Conservation (phyloP, 2,888 invertebrate genomes). For the Spisula subtruncata region DNA sequence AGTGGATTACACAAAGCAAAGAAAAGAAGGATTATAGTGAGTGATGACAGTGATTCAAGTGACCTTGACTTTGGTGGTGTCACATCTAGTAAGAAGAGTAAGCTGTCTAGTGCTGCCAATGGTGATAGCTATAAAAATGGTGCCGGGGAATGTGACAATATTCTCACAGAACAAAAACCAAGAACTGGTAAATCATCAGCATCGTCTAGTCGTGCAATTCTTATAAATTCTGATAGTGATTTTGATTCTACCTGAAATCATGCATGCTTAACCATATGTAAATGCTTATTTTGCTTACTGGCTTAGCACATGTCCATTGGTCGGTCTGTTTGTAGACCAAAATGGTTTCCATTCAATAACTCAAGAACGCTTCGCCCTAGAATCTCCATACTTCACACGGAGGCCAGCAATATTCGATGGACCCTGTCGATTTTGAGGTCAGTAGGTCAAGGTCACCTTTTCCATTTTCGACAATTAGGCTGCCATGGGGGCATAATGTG, state of each 20-base stretch:
- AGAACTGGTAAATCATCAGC: neutral
- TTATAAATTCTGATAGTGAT: constrained; percentile 40
- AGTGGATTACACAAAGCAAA: constrained; percentile 35
- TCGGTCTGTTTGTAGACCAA: too few relatives aligned
- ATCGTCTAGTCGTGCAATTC: neutral
- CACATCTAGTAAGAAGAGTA: neutral
- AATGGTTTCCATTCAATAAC: too few relatives aligned
- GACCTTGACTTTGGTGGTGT: constrained; percentile 73
- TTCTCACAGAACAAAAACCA: neutral
- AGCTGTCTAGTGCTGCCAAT: neutral
- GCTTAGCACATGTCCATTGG: too few relatives aligned
- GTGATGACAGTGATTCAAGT: constrained; percentile 74
- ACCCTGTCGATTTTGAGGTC: too few relatives aligned
- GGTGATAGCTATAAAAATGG: neutral
- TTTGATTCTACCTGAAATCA: neutral
- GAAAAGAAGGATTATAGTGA: constrained; percentile 71
- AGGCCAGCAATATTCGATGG: too few relatives aligned
- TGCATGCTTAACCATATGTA: neutral
- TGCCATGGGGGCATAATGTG: too few relatives aligned
- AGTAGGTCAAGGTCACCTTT: too few relatives aligned
- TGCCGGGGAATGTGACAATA: neutral
- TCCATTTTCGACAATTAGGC: too few relatives aligned
- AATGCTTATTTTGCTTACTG: too few relatives aligned
- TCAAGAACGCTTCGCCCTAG: too few relatives aligned
- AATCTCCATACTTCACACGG: too few relatives aligned